These are phyloP conservation scores for Anguilla japonica DNA, from an alignment of 2,113 vertebrate genomes.

Conservation along the genomic window DNA sequence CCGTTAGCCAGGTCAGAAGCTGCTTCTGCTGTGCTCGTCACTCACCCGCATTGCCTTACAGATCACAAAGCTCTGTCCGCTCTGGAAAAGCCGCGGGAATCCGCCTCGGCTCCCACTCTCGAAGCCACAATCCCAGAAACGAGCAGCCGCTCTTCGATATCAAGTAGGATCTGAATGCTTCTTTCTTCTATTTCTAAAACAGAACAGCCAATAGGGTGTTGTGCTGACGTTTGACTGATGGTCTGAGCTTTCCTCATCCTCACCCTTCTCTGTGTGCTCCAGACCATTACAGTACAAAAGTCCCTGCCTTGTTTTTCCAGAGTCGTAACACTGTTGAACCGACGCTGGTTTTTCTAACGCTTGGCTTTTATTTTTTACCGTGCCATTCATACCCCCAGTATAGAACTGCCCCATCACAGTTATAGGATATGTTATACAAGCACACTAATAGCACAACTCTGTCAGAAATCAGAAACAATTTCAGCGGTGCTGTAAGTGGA, in stretches of 20 bases:
- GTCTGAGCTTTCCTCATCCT: slow-evolving; percentile 1
- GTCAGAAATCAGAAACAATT: background rate
- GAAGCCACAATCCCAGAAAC: slow-evolving; percentile 89
- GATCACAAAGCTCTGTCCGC: slow-evolving; percentile 89
- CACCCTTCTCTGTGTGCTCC: slow-evolving; percentile 10
- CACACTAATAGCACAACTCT: background rate
- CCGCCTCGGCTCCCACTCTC: slow-evolving; percentile 90
- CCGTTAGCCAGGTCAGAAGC: slow-evolving; percentile 35
- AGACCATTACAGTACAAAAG: slow-evolving; percentile 9
- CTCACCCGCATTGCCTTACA: slow-evolving; percentile 65
- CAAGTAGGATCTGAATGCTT: slow-evolving; percentile 78
- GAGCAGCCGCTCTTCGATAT: slow-evolving; percentile 89
- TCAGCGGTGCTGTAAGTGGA: background rate
- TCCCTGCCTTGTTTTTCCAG: slow-evolving; percentile 8
- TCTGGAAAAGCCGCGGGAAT: slow-evolving; percentile 92
- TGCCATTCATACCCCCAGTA: background rate
- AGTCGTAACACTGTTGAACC: slow-evolving; percentile 8
- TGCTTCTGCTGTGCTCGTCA: slow-evolving; percentile 34
- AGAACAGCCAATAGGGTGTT: background rate
- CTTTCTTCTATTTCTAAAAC: slow-evolving; percentile 16
- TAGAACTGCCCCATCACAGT: background rate
- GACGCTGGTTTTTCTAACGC: background rate
- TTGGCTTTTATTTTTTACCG: background rate
- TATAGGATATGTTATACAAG: background rate
- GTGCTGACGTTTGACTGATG: background rate